Conservation (phyloP, 53 echinoderm and acorn worm species). For the Mesocentrotus franciscanus region DNA sequence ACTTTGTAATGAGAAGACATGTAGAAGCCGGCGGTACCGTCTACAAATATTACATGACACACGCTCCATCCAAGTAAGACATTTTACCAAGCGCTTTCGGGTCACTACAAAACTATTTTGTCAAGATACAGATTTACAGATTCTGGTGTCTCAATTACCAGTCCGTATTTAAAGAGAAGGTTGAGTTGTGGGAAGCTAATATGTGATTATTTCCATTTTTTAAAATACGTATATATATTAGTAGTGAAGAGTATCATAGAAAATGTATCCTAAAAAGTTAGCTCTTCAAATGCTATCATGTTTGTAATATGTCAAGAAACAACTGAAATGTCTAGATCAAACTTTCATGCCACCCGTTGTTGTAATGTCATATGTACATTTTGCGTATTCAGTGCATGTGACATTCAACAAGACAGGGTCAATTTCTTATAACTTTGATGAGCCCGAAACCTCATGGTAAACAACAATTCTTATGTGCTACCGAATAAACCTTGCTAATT, state of each 20-base stretch:
- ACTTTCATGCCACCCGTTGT: no score
- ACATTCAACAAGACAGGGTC: no score
- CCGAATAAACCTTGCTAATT: no score
- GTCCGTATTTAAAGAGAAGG: not conserved
- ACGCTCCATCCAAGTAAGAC: constrained; percentile 73
- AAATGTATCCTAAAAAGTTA: no score
- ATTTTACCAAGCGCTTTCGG: not conserved
- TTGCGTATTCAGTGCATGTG: no score
- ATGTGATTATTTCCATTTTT: not conserved
- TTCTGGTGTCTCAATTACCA: not conserved
- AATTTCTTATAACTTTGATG: no score
- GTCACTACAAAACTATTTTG: not conserved
- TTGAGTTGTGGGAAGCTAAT: no score
- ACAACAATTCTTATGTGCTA: not conserved
- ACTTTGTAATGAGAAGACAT: constrained; percentile 67
- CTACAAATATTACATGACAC: constrained; percentile 78
- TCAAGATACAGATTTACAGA: not conserved
- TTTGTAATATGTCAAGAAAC: no score
- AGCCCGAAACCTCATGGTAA: no score
- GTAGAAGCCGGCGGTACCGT: constrained; percentile 55
- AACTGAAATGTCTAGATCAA: no score
- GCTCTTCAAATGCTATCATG: no score
- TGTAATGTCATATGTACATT: no score
- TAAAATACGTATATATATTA: not conserved
- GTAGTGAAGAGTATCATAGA: not conserved